Evolutionary conservation across 2,797 vertebrate genomes (phyloP).

Genomic region (Oreochromis mossambicus): DNA sequence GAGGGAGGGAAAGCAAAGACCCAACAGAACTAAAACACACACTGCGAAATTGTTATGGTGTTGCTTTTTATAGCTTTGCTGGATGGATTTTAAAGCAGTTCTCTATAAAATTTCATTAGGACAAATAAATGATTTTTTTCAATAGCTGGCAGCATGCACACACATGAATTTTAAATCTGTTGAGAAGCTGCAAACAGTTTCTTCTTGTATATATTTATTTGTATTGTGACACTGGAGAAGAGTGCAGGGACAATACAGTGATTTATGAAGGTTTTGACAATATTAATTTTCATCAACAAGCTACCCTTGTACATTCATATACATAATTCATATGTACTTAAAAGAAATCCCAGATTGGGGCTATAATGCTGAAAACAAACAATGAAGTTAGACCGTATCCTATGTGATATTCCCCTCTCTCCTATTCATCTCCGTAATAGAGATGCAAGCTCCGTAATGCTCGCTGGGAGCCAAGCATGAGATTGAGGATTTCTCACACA

Average conservation of each 20-base stretch:
- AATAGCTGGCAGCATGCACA: constrained; percentile 3
- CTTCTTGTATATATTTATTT: constrained; percentile 21
- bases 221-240: constrained; percentile 34
- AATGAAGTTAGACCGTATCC: constrained; percentile 90
- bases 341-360: constrained; percentile 63
- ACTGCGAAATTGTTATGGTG: background rate
- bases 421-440: constrained; percentile 99
- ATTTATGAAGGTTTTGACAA: constrained; percentile 28
- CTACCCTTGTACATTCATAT: constrained; percentile 10
- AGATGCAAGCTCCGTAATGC: constrained; percentile 97
- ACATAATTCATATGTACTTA: constrained; percentile 52
- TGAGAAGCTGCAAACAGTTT: background rate
- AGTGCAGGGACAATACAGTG: constrained; percentile 38
- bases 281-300: constrained; percentile 22
- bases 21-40: background rate
- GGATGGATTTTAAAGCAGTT: constrained; percentile 41
- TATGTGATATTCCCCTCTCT: constrained; percentile 89
- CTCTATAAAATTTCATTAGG: constrained; percentile 35
- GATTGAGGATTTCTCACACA: constrained; percentile 89
- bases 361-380: constrained; percentile 87
- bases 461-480: constrained; percentile 97
- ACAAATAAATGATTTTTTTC: constrained; percentile 28
- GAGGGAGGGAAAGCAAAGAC: background rate
- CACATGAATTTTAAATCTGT: constrained; percentile 11
- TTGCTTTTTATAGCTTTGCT: constrained; percentile 25